Base-by-base conservation (phyloP, 2,797 vertebrate species). In the Champsocephalus gunnari region DNA sequence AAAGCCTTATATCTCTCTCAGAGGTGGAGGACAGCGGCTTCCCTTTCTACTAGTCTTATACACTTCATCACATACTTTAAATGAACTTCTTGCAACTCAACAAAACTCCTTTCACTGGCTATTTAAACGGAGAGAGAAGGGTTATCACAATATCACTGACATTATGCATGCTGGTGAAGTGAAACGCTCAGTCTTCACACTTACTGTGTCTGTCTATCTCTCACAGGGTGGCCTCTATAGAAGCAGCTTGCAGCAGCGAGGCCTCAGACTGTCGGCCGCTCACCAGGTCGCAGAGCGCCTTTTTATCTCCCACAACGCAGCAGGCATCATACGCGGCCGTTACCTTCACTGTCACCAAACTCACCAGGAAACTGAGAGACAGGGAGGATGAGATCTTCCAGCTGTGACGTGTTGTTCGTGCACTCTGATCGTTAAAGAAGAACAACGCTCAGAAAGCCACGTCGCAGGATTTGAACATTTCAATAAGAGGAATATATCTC, bases 381-480 rank as follows among this genome's bases (percentile, higher is more conserved):
- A 81, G 87, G 17, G 97, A 98, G 71, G 97, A 98, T 16, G 97
- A 98, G 79, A 96, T 99, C 86, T 99, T 98, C 90, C 94, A 96
- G 72, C 93, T 98, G 79, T 98, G 95, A 98, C 72, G 7, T 41
- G 45, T 9, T 16, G 16, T 14, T 50, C 32, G 54, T 63, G n/a
- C 19, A 45, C 8, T 55, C 34, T 45, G 65, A 72, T 67, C 14
- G 67, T 77, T 53, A 75, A 50, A 73, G 51, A 17, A 58, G 4
- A 55, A 49, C 48, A n/a, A 14, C 66, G 57, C 5, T 12, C 48
- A 69, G 64, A 64, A 16, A 41, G 32, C 17, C 11, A 7, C 12
- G 12, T 38, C 2, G 0, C 67, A 4, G 56, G 7, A 56, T 69
- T 73, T 17, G 49, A 58, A 43, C 21, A 8, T 70, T 41, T 32